Percentiles rank a stretch among this genome's conserved stretches.
These are phyloP conservation scores for Melozone crissalis DNA, from an alignment of 2,113 vertebrate species.

Conservation along the genomic window DNA sequence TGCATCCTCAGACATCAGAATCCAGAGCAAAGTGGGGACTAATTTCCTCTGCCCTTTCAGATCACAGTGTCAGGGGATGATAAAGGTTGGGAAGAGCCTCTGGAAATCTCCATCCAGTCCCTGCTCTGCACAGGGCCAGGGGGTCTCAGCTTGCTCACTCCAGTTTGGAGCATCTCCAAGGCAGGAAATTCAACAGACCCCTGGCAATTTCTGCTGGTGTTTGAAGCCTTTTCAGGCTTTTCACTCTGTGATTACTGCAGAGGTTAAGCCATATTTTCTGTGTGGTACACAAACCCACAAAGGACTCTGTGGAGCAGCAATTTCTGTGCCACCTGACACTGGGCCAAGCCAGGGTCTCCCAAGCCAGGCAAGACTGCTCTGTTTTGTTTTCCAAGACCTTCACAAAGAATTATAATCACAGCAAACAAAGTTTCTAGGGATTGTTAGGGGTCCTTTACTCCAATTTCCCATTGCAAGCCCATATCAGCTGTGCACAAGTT, in stretches of 20 bases:
- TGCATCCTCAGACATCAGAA: not conserved
- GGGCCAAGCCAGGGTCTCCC: not conserved
- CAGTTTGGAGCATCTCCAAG: not conserved
- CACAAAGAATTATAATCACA: not conserved
- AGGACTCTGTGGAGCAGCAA: not conserved
- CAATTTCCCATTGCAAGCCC: not conserved
- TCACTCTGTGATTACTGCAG: not conserved
- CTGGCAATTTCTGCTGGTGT: not conserved
- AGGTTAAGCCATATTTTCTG: not conserved
- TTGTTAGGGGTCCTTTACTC: too few species aligned
- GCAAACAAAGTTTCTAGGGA: not conserved
- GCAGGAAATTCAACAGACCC: not conserved
- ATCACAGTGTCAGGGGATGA: not conserved
- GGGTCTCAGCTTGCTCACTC: not conserved
- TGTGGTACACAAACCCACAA: not conserved
- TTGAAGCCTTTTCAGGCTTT: not conserved
- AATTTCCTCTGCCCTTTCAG: not conserved
- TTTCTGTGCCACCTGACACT: not conserved
- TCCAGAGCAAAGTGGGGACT: not conserved
- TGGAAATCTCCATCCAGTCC: not conserved
- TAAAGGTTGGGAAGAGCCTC: not conserved
- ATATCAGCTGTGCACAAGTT: fast-evolving
- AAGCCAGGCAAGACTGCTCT: not conserved
- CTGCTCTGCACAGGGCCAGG: not conserved
- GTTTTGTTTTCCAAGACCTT: not conserved